Percentiles rank a stretch among this genome's conserved stretches.
These are phyloP conservation scores for Poeciliopsis prolifica DNA, from an alignment of 2,113 vertebrate genomes.

Conservation along the genomic window DNA sequence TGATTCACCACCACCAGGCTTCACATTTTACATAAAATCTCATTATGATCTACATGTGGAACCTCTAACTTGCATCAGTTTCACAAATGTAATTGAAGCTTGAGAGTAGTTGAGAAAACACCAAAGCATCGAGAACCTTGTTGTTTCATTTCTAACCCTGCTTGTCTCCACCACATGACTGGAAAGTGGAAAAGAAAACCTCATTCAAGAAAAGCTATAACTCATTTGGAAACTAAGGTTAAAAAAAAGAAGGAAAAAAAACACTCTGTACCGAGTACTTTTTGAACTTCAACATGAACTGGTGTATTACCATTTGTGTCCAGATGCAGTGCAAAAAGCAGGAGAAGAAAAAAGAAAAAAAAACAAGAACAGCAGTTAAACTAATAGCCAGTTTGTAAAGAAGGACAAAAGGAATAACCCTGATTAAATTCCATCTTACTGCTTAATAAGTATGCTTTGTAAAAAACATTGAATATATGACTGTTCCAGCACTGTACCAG, in stretches of 20 bases:
- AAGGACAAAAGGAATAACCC: no score
- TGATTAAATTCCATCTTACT: no score
- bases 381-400: no score
- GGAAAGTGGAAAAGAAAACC: not conserved
- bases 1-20: no score
- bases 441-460: not conserved
- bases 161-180: constrained; percentile 4
- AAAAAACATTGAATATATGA: not conserved
- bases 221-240: not conserved
- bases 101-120: not conserved
- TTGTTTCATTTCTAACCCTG: not conserved
- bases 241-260: not conserved
- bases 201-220: not conserved
- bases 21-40: not conserved
- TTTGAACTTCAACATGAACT: not conserved
- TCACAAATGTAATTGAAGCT: constrained; percentile 19
- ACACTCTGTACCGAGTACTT: not conserved
- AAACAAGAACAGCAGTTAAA: no score
- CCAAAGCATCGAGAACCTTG: not conserved
- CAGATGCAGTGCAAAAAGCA: not conserved
- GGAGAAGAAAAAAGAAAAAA: no score
- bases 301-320: not conserved
- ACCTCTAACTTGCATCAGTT: not conserved
- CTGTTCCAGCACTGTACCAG: no score
- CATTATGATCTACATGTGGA: not conserved